Percentiles rank a stretch among this genome's conserved stretches.
Evolutionary conservation across 2,113 vertebrate species (phyloP).

Genomic region (Chaetorhynchus papuensis): DNA sequence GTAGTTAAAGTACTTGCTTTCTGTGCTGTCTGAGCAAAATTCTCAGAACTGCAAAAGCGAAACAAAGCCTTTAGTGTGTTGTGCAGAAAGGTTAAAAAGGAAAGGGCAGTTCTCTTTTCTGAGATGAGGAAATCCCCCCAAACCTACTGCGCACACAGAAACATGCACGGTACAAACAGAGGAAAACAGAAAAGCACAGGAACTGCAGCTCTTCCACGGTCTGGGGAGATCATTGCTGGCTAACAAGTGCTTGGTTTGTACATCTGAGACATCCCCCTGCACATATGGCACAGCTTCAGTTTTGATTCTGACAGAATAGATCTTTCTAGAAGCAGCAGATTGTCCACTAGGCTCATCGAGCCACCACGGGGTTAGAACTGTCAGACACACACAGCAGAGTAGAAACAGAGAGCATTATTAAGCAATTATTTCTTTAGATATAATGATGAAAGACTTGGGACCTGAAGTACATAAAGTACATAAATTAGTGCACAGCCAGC

Average conservation of each 20-base stretch:
- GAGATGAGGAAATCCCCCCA: neutral
- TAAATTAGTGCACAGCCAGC: neutral
- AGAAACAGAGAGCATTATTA: neutral
- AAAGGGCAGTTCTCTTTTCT: neutral
- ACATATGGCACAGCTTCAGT: neutral
- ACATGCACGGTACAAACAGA: rapidly evolving
- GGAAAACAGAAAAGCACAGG: neutral
- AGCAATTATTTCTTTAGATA: neutral
- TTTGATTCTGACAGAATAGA: neutral
- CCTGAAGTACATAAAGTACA: neutral
- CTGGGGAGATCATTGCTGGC: neutral
- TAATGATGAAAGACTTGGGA: neutral
- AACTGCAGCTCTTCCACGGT: neutral
- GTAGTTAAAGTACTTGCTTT: neutral
- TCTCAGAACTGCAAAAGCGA: neutral
- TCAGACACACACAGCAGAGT: neutral
- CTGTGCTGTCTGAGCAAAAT: neutral
- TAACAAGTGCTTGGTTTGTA: neutral
- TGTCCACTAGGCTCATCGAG: neutral
- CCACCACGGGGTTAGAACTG: neutral
- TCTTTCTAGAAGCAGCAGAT: neutral
- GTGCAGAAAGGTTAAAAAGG: neutral
- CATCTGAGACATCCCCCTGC: neutral
- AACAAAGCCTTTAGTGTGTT: neutral
- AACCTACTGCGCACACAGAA: neutral